phyloP scores from a whole-genome alignment of 2,113 vertebrate species.

The Verasper variegatus region DNA sequence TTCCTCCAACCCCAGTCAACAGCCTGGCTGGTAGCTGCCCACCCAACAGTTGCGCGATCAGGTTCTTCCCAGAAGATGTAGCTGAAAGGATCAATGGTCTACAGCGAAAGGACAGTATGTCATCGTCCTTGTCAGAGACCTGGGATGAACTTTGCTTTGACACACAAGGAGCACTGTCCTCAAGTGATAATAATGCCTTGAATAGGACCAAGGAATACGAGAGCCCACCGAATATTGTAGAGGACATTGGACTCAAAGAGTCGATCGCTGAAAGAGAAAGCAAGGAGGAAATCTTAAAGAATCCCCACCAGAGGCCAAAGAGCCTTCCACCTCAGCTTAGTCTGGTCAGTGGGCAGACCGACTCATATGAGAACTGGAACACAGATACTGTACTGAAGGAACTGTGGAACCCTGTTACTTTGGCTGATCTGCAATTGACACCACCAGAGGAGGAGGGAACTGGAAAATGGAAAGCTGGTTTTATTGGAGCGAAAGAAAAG shows the following conservation, averaged over 20 bases:
- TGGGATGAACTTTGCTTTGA: conserved; percentile 89
- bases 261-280: conserved; percentile 30
- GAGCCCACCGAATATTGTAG: conserved; percentile 58
- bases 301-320: conserved; percentile 31
- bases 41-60: conserved; percentile 82
- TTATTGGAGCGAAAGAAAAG: conserved; percentile 41
- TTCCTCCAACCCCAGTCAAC: conserved; percentile 91
- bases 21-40: conserved; percentile 89
- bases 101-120: conserved; percentile 77
- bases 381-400: conserved; percentile 46
- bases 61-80: conserved; percentile 87
- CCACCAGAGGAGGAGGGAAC: conserved; percentile 69
- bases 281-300: conserved; percentile 32
- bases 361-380: conserved; percentile 67
- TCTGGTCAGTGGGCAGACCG: conserved; percentile 67
- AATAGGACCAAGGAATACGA: conserved; percentile 78
- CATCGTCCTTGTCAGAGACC: conserved; percentile 83
- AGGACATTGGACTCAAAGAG: conserved; percentile 38
- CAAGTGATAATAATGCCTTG: conserved; percentile 77
- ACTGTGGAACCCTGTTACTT: conserved; percentile 58
- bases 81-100: conserved; percentile 84
- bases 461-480: conserved; percentile 39
- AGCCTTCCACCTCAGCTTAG: conserved; percentile 74
- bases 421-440: conserved; percentile 73
- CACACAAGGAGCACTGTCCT: conserved; percentile 69